phyloP scores from a whole-genome alignment of 2,113 vertebrate species.

The Ceyx melanurus region DNA sequence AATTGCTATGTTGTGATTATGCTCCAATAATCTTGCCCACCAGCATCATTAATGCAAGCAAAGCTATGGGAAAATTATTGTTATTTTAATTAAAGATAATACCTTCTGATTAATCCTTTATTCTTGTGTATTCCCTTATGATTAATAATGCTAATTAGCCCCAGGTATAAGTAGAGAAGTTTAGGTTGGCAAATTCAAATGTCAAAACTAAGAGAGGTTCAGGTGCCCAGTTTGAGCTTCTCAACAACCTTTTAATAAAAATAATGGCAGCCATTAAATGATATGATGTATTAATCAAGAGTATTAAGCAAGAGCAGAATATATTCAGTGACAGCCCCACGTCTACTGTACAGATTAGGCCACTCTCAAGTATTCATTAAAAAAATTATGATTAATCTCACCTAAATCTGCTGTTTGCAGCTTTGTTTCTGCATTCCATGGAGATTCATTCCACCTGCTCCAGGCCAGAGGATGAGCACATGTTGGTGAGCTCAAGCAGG shows the following conservation, averaged over 20 bases:
- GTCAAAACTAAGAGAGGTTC: neutral
- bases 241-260: neutral
- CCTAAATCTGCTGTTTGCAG: neutral
- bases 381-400: neutral
- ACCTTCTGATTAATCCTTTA: neutral
- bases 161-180: neutral
- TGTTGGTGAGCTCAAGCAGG: neutral
- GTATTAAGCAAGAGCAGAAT: neutral
- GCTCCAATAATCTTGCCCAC: neutral
- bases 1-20: neutral
- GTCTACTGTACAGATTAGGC: neutral
- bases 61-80: neutral
- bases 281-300: neutral
- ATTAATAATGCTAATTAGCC: neutral
- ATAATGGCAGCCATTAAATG: neutral
- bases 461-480: rapidly evolving
- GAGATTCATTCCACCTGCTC: neutral
- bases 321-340: neutral
- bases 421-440: neutral
- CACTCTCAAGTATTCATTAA: neutral
- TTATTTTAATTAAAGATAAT: slow-evolving; percentile 14
- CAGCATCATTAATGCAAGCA: neutral
- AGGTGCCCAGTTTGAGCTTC: neutral
- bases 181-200: neutral
- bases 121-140: neutral